Percentiles rank a stretch among this genome's conserved stretches.
Conservation (phyloP, 2,113 vertebrate species). For the Paramisgurnus dabryanus region DNA sequence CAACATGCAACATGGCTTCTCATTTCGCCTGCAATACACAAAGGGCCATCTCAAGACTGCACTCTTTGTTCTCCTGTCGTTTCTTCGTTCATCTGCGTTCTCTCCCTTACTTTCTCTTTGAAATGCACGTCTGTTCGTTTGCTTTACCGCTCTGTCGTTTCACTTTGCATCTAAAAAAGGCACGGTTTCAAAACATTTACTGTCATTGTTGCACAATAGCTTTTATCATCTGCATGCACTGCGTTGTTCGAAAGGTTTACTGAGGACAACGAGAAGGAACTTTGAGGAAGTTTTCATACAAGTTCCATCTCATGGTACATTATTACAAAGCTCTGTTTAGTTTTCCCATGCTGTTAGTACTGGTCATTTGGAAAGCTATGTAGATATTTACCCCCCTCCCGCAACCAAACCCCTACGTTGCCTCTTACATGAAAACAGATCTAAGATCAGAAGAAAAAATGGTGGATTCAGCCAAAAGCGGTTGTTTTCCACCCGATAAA, state of each 20-base stretch:
- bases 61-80: constrained; percentile 19
- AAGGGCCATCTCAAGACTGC: constrained; percentile 7
- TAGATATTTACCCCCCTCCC: background rate
- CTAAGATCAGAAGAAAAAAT: constrained; percentile 16
- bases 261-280: constrained; percentile 7
- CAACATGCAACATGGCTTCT: constrained; percentile 33
- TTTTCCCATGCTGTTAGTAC: background rate
- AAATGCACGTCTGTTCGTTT: background rate
- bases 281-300: constrained; percentile 1
- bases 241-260: constrained; percentile 2
- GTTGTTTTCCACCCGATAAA: constrained; percentile 48
- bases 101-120: background rate
- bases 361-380: no score
- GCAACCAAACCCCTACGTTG: background rate
- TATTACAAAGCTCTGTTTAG: background rate
- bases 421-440: constrained; percentile 13
- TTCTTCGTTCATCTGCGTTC: no score
- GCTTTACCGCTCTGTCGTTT: background rate
- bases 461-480: constrained; percentile 30
- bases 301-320: constrained; percentile 30
- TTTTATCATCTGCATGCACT: background rate
- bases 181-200: constrained; percentile 4
- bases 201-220: constrained; percentile 16
- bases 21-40: constrained; percentile 8
- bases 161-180: background rate